Conservation (phyloP, 2,113 vertebrate species). For the Embiotoca jacksoni region DNA sequence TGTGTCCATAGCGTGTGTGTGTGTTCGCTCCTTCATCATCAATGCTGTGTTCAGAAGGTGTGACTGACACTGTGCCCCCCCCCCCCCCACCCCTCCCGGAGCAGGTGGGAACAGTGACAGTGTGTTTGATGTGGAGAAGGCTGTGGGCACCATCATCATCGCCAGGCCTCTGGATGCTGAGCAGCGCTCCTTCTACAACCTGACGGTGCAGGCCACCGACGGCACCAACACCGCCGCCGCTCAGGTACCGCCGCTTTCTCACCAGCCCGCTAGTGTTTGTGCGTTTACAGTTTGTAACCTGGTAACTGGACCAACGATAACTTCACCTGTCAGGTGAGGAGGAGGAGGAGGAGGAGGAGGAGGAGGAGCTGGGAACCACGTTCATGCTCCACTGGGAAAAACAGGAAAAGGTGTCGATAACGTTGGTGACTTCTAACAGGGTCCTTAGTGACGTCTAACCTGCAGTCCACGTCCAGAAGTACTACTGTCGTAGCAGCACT, state of each 20-base stretch:
- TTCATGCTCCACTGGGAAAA: no score
- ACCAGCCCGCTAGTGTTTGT: neutral
- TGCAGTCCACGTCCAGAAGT: no score
- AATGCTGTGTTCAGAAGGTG: neutral
- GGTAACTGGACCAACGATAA: no score
- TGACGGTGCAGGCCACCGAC: constrained; percentile 95
- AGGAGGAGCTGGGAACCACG: no score
- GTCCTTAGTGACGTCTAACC: no score
- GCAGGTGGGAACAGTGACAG: constrained; percentile 94
- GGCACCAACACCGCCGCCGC: constrained; percentile 90
- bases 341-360: no score
- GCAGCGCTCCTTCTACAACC: constrained; percentile 93
- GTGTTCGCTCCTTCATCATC: no score
- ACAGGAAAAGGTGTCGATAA: no score
- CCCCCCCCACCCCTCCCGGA: constrained; percentile 27
- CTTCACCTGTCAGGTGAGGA: no score
- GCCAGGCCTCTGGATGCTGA: constrained; percentile 96
- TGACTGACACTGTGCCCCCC: neutral
- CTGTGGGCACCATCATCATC: constrained; percentile 94
- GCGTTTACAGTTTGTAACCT: neutral
- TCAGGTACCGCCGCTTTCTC: constrained; percentile 85
- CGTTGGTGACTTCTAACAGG: no score
- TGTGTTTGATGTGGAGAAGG: constrained; percentile 93
- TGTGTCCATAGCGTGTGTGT: neutral
- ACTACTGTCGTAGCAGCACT: no score